Base-by-base conservation (phyloP, 1,140 invertebrate species). In the Harlomillsia oculata region DNA sequence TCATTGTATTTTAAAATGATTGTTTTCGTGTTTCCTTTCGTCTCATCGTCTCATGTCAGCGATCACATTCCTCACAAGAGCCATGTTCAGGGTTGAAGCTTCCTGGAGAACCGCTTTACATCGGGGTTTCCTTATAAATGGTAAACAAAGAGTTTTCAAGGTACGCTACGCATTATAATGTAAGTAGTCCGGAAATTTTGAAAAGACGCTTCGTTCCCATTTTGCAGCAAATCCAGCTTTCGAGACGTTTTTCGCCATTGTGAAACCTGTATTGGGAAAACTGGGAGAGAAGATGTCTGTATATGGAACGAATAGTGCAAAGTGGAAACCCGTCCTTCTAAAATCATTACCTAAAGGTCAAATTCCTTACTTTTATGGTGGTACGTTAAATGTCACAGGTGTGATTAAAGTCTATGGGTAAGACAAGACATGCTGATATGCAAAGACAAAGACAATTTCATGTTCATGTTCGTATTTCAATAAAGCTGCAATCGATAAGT, bases 351-450 rank as follows among this genome's bases (percentile, higher is more conserved):
- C 44, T 28, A 46, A 46, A 18, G 44, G 28, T 9, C 18, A 6
- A 6, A 46, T 46, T 29, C 44, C 44, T 23, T 18, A 46, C 21
- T 46, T 18, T 18, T 46, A 46, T 18, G 44, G 44, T 25, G 44
- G 44, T 5, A 46, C 21, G 11, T 8, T 8, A 46, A 18, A 18
- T 13, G 21, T 25, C 23, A 9, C 21, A 28, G n/a, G n/a, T n/a
- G 20, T 25, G 44, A 21, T 46, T 46, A 29, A 11, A 29, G 26
- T 46, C 9, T 46, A 46, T 18, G 44, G 44, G 9, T 46, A 28
- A 46, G 20, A n/a, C 32, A 34, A 34, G 32, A n/a, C 9, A 34
- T 9, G 32, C 32, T n/a, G n/a, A n/a, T n/a, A n/a, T n/a, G n/a
- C n/a, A n/a, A n/a, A n/a, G n/a, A n/a, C n/a, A n/a, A n/a, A n/a